Conservation (phyloP, 2,888 invertebrate genomes). For the Bombylius major region DNA sequence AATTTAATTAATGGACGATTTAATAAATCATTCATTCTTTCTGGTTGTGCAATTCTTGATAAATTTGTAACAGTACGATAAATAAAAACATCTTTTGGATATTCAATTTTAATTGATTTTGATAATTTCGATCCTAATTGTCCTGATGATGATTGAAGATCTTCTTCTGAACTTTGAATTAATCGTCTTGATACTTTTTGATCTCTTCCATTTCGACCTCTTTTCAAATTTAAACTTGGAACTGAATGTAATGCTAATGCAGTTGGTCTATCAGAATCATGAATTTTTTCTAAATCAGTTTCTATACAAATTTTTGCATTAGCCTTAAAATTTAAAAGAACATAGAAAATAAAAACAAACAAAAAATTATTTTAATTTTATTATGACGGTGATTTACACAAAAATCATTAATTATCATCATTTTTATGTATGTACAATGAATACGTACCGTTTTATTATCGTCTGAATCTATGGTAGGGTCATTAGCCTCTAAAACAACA, state of each 20-base stretch:
- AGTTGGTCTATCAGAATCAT: conserved; percentile 27
- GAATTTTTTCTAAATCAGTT: conserved; percentile 26
- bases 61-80: conserved; percentile 37
- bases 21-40: conserved; percentile 23
- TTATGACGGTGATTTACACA: too few relatives aligned
- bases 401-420: background rate
- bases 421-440: background rate
- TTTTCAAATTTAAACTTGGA: background rate
- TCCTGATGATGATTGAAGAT: conserved; percentile 16
- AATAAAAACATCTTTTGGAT: conserved; percentile 29
- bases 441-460: conserved; percentile 17
- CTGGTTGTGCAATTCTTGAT: conserved; percentile 39
- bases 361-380: background rate
- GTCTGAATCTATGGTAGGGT: conserved; percentile 35
- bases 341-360: background rate
- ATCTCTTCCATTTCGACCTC: conserved; percentile 2
- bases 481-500: conserved; percentile 41
- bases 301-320: conserved; percentile 36
- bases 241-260: conserved; percentile 24
- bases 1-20: conserved; percentile 23
- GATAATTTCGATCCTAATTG: conserved; percentile 11
- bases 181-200: conserved; percentile 4
- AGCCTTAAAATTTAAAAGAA: conserved; percentile 20
- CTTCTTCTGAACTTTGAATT: conserved; percentile 20
- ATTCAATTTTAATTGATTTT: conserved; percentile 20